phyloP scores from a whole-genome alignment of 2,888 invertebrate genomes.

The Pedicia rivosa region DNA sequence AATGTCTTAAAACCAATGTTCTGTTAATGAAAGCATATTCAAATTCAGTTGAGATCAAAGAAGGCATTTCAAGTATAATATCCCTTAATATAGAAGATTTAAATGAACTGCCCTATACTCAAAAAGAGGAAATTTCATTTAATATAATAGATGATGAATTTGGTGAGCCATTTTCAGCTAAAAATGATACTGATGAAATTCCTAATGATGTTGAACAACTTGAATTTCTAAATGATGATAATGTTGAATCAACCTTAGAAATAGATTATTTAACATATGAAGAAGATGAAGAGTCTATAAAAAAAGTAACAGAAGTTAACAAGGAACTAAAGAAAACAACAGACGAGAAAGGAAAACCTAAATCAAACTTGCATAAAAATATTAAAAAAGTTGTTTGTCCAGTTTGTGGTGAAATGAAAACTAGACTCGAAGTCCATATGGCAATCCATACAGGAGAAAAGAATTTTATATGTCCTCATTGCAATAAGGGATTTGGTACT shows the following conservation, averaged over 20 bases:
- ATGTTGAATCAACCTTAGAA: too few species aligned
- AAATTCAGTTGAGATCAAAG: neutral
- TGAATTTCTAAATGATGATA: too few species aligned
- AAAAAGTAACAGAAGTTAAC: too few species aligned
- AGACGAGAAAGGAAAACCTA: too few species aligned
- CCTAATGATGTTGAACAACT: neutral
- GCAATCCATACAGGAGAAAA: constrained; percentile 8
- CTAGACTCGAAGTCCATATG: constrained; percentile 12
- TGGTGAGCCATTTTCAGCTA: too few species aligned
- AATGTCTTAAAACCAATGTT: constrained; percentile 9
- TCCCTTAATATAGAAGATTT: neutral
- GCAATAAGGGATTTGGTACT: constrained; percentile 9
- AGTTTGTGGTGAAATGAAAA: constrained; percentile 10
- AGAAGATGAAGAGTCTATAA: constrained; percentile 7
- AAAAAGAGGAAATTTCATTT: too few species aligned
- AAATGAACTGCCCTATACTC: too few species aligned
- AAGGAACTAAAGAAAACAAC: too few species aligned
- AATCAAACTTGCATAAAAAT: too few species aligned
- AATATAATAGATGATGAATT: too few species aligned
- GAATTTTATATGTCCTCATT: constrained; percentile 9
- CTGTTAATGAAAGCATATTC: constrained; percentile 3
- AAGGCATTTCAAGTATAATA: neutral
- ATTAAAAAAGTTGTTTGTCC: too few species aligned
- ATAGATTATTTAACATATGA: constrained; percentile 7
- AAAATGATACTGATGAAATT: too few species aligned